Percentiles rank a stretch among this genome's conserved stretches.
phyloP scores from a whole-genome alignment of 2,113 vertebrate genomes.

The Phylloscopus whistleri region DNA sequence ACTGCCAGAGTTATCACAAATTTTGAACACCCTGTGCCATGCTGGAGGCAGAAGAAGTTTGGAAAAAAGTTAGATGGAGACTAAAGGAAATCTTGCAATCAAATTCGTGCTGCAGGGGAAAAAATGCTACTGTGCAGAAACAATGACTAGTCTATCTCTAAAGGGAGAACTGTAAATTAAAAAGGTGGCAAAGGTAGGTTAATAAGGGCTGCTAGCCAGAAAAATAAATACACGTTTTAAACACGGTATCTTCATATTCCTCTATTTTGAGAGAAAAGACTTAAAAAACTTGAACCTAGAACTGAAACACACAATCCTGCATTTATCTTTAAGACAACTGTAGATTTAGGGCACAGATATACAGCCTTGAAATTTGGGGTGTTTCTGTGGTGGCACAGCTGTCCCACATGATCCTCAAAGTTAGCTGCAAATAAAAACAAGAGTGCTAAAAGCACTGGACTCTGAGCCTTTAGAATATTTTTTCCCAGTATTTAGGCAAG shows the following conservation, averaged over 20 bases:
- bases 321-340: background rate
- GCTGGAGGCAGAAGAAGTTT: background rate
- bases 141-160: background rate
- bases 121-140: constrained; percentile 1
- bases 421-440: background rate
- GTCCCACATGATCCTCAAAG: background rate
- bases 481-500: background rate
- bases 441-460: background rate
- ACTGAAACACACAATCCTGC: background rate
- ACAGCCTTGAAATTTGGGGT: background rate
- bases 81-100: constrained; percentile 1
- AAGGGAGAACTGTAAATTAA: background rate
- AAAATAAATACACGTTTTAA: background rate
- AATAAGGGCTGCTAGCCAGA: background rate
- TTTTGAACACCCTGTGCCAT: background rate
- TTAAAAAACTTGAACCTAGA: background rate
- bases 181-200: background rate
- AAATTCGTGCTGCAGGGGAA: constrained; percentile 4
- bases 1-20: background rate
- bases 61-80: background rate
- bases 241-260: background rate
- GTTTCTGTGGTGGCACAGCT: background rate
- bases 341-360: background rate
- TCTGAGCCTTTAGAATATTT: background rate
- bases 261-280: background rate